Evolutionary conservation across 2,797 vertebrate genomes (phyloP), one percentile per base, ranked within the genome.

Genomic region (Emys orbicularis): DNA sequence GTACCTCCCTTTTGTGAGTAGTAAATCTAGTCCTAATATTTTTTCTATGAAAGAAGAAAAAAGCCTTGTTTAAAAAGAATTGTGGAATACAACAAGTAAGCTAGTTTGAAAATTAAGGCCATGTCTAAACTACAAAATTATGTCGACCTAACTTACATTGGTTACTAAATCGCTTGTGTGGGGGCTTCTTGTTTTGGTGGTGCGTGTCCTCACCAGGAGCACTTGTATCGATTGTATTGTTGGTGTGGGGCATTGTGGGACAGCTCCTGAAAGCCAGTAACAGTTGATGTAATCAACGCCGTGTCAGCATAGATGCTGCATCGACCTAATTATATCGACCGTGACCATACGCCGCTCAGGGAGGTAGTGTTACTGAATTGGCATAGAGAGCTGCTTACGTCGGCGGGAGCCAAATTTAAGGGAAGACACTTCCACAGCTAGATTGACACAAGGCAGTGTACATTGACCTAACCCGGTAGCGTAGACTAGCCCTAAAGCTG

Each of bases 1-100:
- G 84, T 81, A 90, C 52, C 88, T 54, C 61, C 25, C 74, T 72
- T 5, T 94, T 16, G 44, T 87, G 90, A 90, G 49, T 25, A 83
- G 90, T 29, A 88, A 81, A 54, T 27, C 87, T 83, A 86, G 86
- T 90, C 31, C 19, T 79, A 68, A 25, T 79, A 5, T 49, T 50
- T 87, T 90, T 93, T 81, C 3, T 68, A 87, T 50, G 56, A 59
- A 94, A 93, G 41, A 47, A 47, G 23, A 29, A 29, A 77, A 77
- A 49, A 77, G 34, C 37, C 6, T 61, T 94, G 65, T 92, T 85
- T 92, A 85, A 2, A 11, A 49, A 68, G 16, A 89, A 1, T 54
- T 90, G n/a, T 54, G 47, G 25, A 84, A 80, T 74, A 54, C 19
- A n/a, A 87, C 23, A 86, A 84, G 37, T 37, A 37, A 61, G 12